Evolutionary conservation across 2,113 vertebrate species (phyloP).

Genomic region (Vidua macroura): DNA sequence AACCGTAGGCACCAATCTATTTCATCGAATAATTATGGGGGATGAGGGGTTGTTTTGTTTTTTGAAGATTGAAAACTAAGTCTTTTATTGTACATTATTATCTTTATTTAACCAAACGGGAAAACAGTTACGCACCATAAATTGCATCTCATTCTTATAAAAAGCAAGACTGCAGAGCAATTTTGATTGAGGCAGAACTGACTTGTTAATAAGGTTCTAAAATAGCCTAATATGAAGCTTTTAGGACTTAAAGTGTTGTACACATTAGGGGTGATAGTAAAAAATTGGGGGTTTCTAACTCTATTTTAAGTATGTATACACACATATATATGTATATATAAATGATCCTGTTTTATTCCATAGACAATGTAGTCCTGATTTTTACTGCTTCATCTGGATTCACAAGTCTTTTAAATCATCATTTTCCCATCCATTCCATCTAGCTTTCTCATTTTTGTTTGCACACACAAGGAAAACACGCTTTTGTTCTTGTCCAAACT

Average conservation of each 20-base stretch:
- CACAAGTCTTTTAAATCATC: not conserved
- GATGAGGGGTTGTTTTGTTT: not conserved
- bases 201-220: not conserved
- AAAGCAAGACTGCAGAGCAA: not conserved
- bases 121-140: not conserved
- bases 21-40: not conserved
- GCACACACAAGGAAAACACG: not conserved
- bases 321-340: accelerated
- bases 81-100: not conserved
- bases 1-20: not conserved
- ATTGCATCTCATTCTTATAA: not conserved
- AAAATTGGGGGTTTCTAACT: not conserved
- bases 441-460: conserved; percentile 1
- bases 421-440: not conserved
- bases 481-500: conserved; percentile 4
- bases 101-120: not conserved
- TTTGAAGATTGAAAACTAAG: not conserved
- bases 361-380: not conserved
- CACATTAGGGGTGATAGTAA: not conserved
- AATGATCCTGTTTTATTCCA: not conserved
- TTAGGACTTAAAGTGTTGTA: not conserved
- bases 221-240: not conserved
- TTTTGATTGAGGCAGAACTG: not conserved
- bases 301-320: accelerated
- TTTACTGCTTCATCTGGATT: not conserved